Conservation (phyloP, 2,113 vertebrate genomes). For the Indicator maculatus region DNA sequence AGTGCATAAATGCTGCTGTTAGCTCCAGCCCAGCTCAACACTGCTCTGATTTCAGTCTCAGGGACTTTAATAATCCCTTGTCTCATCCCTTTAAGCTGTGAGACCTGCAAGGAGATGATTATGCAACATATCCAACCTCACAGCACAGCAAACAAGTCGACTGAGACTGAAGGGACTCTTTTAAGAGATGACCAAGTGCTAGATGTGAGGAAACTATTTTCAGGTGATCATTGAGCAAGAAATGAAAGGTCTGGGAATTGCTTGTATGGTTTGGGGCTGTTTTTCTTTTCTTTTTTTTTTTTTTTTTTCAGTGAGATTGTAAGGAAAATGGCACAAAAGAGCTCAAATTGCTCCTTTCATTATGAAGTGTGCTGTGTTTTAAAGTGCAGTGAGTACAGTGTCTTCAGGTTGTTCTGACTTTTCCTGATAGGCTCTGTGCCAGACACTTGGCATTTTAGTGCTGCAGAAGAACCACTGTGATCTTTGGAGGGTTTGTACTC, state of each 20-base stretch:
- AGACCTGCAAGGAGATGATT: not conserved
- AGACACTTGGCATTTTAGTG: not conserved
- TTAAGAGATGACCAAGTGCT: not conserved
- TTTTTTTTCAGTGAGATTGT: not conserved
- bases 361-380: not conserved
- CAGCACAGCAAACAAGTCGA: not conserved
- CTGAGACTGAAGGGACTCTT: not conserved
- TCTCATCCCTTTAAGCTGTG: fast-evolving
- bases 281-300: too few relatives aligned
- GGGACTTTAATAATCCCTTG: not conserved
- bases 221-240: not conserved
- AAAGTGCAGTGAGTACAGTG: not conserved
- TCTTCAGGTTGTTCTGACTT: not conserved
- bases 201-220: not conserved
- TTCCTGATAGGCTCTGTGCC: not conserved
- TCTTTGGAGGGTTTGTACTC: not conserved
- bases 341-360: not conserved
- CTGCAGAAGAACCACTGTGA: not conserved
- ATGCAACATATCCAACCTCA: not conserved
- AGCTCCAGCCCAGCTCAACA: not conserved
- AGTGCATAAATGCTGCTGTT: not conserved
- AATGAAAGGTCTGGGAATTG: not conserved
- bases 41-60: fast-evolving
- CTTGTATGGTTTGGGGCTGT: not conserved
- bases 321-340: not conserved